Evolutionary conservation across 2,888 invertebrate genomes (phyloP), one percentile per base, ranked within the genome.

Genomic region (Enchytraeus crypticus): DNA sequence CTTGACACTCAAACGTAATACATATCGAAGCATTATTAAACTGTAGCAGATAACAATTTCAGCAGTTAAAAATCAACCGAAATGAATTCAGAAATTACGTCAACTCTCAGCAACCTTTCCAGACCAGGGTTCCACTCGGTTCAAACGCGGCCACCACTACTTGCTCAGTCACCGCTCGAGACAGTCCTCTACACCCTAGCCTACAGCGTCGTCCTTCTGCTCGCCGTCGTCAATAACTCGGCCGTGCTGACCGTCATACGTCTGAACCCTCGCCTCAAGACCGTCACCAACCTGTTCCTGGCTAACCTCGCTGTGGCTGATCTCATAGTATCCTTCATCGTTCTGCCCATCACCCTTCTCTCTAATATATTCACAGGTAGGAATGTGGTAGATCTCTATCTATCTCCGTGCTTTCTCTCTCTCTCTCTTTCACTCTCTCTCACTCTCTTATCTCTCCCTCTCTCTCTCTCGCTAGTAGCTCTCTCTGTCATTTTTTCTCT

Each of bases 281-380:
- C 64, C 32, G 63, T 66, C 29, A 68, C 66, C 61, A 68, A 68
- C 60, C 62, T 62, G 57, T 68, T 68, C 64, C 33, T 68, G 53
- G 66, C 65, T 11, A 68, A 66, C 46, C 61, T 68, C 51, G 68
- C 66, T 26, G 59, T 64, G 29, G 66, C 66, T 2, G 66, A 66
- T 45, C 65, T 66, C 59, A 62, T 61, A 11, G 67, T 67, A 26
- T 56, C 66, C 18, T 56, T 67, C 57, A 51, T 66, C 21, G 66
- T 66, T 5, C 59, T 66, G 26, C 67, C 67, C 34, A 57, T 66
- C 57, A 67, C 66, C 30, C 63, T 67, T 27, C 61, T 67, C 27
- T 59, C 59, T 51, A 67, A 66, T 46, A 45, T 67, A n/a, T 63
- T 64, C 51, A 63, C 58, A 47, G 63, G 66, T 67, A 11, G 49